phyloP scores from a whole-genome alignment of 2,797 vertebrate genomes.

The Trichosurus vulpecula region DNA sequence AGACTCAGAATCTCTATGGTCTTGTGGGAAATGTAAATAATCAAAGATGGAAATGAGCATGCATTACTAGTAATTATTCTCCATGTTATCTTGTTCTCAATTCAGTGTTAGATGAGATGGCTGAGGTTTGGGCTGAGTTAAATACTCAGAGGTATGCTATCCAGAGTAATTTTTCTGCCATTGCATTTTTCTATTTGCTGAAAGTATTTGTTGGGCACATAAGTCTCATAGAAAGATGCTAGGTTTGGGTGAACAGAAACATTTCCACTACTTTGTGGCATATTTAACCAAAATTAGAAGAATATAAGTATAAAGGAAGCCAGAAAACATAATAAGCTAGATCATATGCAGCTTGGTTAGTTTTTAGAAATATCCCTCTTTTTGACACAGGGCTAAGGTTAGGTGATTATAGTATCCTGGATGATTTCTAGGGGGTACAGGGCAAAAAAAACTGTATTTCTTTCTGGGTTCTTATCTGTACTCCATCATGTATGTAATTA shows the following conservation, averaged over 20 bases:
- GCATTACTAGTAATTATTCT: background rate
- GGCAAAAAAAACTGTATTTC: background rate
- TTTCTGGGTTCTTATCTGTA: background rate
- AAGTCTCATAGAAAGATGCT: background rate
- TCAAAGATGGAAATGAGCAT: background rate
- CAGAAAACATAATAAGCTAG: background rate
- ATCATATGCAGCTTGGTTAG: background rate
- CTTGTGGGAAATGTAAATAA: background rate
- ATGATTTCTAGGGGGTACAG: background rate
- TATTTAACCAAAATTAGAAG: background rate
- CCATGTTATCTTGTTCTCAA: background rate
- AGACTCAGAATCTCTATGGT: background rate
- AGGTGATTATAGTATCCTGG: background rate
- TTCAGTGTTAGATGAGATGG: background rate
- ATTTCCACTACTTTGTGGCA: background rate
- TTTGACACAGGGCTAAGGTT: background rate
- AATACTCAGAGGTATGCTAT: background rate
- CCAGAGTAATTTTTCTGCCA: background rate
- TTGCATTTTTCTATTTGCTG: background rate
- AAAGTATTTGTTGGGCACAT: background rate
- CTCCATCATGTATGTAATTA: background rate
- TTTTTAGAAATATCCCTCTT: background rate
- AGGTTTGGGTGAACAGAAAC: background rate
- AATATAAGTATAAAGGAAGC: background rate
- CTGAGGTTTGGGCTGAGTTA: background rate